Evolutionary conservation across 2,888 invertebrate species (phyloP).

Genomic region (Xiphydria camelus): DNA sequence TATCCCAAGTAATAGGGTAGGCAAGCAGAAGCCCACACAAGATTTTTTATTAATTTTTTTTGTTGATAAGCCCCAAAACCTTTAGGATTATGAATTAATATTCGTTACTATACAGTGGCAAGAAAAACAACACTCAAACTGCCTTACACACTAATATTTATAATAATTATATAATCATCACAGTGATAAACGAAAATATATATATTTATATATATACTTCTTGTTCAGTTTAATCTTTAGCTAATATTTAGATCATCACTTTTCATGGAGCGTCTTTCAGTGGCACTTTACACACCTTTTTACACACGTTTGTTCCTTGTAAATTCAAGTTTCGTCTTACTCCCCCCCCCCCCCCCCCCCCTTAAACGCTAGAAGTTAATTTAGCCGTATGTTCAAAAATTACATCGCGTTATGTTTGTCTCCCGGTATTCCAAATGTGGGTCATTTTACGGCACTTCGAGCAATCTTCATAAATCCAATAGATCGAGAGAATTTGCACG

Average conservation of each 20-base stretch:
- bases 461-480: too few species aligned
- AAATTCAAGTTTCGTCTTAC: constrained; percentile 17
- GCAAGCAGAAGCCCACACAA: constrained; percentile 42
- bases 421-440: constrained; percentile 22
- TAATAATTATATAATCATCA: constrained; percentile 52
- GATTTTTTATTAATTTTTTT: constrained; percentile 14
- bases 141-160: constrained; percentile 48
- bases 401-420: constrained; percentile 26
- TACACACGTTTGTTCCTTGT: constrained; percentile 12
- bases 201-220: constrained; percentile 34
- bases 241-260: constrained; percentile 38
- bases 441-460: constrained; percentile 1
- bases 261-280: constrained; percentile 26
- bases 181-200: constrained; percentile 51
- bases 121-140: constrained; percentile 51
- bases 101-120: constrained; percentile 40
- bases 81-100: constrained; percentile 30
- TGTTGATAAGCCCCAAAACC: constrained; percentile 36
- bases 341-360: not conserved
- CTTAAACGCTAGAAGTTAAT: constrained; percentile 21
- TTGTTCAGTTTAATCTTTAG: constrained; percentile 42
- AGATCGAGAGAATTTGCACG: too few species aligned
- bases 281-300: constrained; percentile 36
- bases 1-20: constrained; percentile 41
- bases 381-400: constrained; percentile 30